These are phyloP conservation scores for Chamaedrilus cognettii DNA, from an alignment of 2,888 invertebrate species.

Conservation along the genomic window DNA sequence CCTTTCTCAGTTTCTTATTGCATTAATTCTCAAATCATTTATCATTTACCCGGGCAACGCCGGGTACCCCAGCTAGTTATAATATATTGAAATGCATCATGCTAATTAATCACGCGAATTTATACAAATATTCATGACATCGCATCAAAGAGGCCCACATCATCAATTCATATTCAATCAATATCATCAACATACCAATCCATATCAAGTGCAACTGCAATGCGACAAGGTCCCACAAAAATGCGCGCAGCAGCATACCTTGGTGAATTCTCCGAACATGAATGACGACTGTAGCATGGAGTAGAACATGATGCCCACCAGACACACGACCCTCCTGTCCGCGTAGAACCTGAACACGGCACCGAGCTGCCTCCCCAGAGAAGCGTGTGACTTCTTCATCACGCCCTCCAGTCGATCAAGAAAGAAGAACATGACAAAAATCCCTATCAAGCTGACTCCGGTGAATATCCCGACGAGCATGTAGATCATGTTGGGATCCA, in stretches of 20 bases:
- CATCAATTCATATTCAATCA: background rate
- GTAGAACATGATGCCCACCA: conserved; percentile 48
- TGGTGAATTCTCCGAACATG: conserved; percentile 52
- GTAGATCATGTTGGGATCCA: conserved; percentile 32
- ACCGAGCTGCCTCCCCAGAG: conserved; percentile 36
- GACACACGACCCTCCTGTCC: conserved; percentile 43
- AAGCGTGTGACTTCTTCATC: conserved; percentile 33
- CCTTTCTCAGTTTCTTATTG: too few species aligned
- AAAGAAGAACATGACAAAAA: conserved; percentile 42
- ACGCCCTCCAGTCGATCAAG: conserved; percentile 45
- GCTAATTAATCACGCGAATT: too few species aligned
- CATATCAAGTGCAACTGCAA: too few species aligned
- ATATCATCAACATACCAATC: too few species aligned
- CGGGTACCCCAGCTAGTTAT: too few species aligned
- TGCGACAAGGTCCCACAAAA: too few species aligned
- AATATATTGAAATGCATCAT: too few species aligned
- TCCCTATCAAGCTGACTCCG: conserved; percentile 41
- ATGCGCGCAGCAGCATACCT: conserved; percentile 45
- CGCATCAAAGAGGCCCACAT: background rate
- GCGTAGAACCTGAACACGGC: conserved; percentile 45
- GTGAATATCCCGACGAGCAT: conserved; percentile 48
- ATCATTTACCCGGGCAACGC: too few species aligned
- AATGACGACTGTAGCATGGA: conserved; percentile 49
- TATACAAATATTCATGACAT: too few species aligned
- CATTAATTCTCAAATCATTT: too few species aligned